Evolutionary conservation across 1,140 invertebrate species (phyloP), one percentile per base, ranked within the genome.

Genomic region (Myzus persicae): DNA sequence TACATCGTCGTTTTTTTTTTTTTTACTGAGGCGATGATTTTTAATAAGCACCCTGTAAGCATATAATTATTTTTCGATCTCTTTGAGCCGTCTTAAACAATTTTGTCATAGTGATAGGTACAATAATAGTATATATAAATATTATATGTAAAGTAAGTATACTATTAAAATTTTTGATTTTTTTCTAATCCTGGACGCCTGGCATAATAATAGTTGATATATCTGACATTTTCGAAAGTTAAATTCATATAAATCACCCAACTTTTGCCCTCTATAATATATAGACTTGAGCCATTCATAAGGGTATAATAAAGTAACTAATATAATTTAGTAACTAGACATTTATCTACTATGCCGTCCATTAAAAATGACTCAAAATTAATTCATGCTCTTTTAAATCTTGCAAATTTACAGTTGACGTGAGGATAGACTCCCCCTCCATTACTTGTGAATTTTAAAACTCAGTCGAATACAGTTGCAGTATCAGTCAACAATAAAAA

Each of bases 401-500:
- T 46, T 20, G 54, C 54, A n/a, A n/a, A 76, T 87, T 14, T 90
- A 94, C 94, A 94, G 54, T 93, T 40, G 14, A 94, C 88, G 96
- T 94, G 96, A 18, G 97, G 97, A 93, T 94, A 14, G 97, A 95
- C 48, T 96, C 96, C 84, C 98, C 98, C 26, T 82, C 98, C 98
- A 24, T 97, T 96, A 0, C 96, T 96, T 94, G 97, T 97, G 94
- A 98, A 99, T 95, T 98, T 97, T 91, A 99, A 95, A 51, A 99
- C 97, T 94, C 98, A 59, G 26, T 31, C 18, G 3, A 4, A 4
- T 26, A 93, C 96, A 97, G 95, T 99, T 99, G 95, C 98, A 99
- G 95, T 98, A 99, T 93, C 99, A 99, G 95, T 99, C 99, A 87
- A 98, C 98, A 3, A 99, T 97, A 94, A 99, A 99, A 94, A 99